These are phyloP conservation scores for Drosophila arawakana DNA, from an alignment of 1,140 invertebrate genomes.

Conservation along the genomic window DNA sequence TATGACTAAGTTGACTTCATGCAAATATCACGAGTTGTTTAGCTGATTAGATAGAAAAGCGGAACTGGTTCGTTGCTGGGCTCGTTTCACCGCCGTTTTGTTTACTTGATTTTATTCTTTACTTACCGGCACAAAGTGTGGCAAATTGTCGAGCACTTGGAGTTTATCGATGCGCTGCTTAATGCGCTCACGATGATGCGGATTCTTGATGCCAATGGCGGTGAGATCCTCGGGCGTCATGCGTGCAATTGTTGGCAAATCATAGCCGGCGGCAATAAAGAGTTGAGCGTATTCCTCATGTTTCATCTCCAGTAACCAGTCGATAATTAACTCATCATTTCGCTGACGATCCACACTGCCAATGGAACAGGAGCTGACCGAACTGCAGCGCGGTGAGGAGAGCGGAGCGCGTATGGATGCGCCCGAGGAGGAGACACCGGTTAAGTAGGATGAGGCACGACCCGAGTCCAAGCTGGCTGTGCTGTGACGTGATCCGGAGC, in stretches of 20 bases:
- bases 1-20: slow-evolving; percentile 46
- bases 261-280: slow-evolving; percentile 98
- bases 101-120: slow-evolving; percentile 13
- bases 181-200: slow-evolving; percentile 97
- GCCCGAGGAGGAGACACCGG: slow-evolving; percentile 83
- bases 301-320: slow-evolving; percentile 97
- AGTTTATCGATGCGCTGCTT: slow-evolving; percentile 98
- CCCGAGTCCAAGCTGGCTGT: slow-evolving; percentile 97
- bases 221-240: slow-evolving; percentile 98
- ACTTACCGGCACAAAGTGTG: slow-evolving; percentile 95
- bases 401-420: slow-evolving; percentile 80
- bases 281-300: slow-evolving; percentile 98
- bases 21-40: slow-evolving; percentile 55
- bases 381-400: slow-evolving; percentile 86
- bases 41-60: slow-evolving; percentile 46
- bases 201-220: slow-evolving; percentile 97
- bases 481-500: slow-evolving; percentile 92
- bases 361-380: slow-evolving; percentile 90
- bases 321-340: slow-evolving; percentile 95
- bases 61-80: slow-evolving; percentile 22
- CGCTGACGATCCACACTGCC: slow-evolving; percentile 87
- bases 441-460: slow-evolving; percentile 89
- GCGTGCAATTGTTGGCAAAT: slow-evolving; percentile 97
- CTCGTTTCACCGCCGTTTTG: neutral
- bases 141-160: slow-evolving; percentile 96